phyloP scores from a whole-genome alignment of 1,140 invertebrate species.

The Drosophila kikkawai region DNA sequence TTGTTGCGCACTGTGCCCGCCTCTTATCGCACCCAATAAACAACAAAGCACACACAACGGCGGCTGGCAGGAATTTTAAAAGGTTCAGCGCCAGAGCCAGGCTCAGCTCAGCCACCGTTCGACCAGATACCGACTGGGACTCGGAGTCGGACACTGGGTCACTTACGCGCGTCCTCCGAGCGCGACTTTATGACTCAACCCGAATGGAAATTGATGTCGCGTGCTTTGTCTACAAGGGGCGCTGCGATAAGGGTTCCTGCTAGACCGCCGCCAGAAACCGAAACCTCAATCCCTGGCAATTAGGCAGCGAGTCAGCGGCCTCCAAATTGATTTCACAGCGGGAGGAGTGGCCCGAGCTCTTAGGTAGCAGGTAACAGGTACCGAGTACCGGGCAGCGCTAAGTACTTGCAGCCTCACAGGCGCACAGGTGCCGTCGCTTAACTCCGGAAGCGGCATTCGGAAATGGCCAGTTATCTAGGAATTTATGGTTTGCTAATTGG shows the following conservation, averaged over 20 bases:
- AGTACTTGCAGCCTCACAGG: conserved; percentile 36
- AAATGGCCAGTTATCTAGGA: conserved; percentile 82
- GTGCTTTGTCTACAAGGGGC: conserved; percentile 68
- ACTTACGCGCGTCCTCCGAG: conserved; percentile 68
- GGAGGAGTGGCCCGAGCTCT: conserved; percentile 25
- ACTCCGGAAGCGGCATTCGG: conserved; percentile 81
- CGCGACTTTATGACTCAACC: conserved; percentile 79
- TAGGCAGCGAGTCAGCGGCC: conserved; percentile 68
- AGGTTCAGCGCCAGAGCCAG: conserved; percentile 75
- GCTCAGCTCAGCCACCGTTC: conserved; percentile 22
- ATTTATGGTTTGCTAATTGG: conserved; percentile 80
- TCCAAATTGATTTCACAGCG: conserved; percentile 83
- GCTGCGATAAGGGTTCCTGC: conserved; percentile 62
- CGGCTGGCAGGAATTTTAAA: conserved; percentile 83
- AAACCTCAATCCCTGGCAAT: conserved; percentile 58
- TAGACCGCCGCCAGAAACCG: conserved; percentile 25
- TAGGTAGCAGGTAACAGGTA: conserved; percentile 33
- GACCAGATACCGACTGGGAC: conserved; percentile 2
- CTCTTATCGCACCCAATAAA: conserved; percentile 81
- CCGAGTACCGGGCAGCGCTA: conserved; percentile 24
- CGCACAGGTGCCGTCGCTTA: conserved; percentile 61
- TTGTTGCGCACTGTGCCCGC: conserved; percentile 58
- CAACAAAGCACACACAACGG: conserved; percentile 73
- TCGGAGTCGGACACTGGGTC: conserved; percentile 66
- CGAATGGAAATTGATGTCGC: conserved; percentile 76